Evolutionary conservation across 2,797 vertebrate species (phyloP), one percentile per base, ranked within the genome.

Genomic region (Sebastiscus tertius): DNA sequence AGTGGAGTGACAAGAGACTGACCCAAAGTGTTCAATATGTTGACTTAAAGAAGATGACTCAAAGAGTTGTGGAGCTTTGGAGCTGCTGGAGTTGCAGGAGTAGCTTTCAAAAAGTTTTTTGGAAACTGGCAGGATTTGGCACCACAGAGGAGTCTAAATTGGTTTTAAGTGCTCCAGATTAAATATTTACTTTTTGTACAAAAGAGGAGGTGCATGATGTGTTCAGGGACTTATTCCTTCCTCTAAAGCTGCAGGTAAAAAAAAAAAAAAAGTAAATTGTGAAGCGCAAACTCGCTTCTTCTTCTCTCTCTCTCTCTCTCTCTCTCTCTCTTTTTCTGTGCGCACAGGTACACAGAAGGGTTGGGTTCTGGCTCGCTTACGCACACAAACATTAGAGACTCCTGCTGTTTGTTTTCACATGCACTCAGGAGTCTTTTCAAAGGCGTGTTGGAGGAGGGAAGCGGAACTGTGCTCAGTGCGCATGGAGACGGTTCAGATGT

Each of bases 291-390:
- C 84, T 84, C 84, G 74, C 31, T 31, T 31, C 63, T 31, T 31
- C 63, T 86, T 58, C 80, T 66, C 54, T 80, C 73, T 77, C 55
- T 70, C 72, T 80, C 68, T 61, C n/a, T 49, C n/a, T 65, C n/a
- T n/a, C n/a, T n/a, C 39, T 54, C 54, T 26, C 34, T 72, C 56
- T 29, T 22, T 67, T 12, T 68, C 39, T 33, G 24, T 79, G 52
- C 29, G 65, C 36, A 68, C 90, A 93, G 91, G 90, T 94, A 85
- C 36, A 83, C 79, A 73, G 65, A 72, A 74, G 86, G 81, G 79
- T 58, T 85, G 90, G 87, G 87, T 39, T 89, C 63, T 85, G 61
- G 74, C 69, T 64, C 10, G 18, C 46, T 61, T 55, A 61, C n/a
- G 33, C 73, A 76, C 54, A 84, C 74, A 77, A 60, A 75, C 81